Conservation (phyloP, 2,888 invertebrate genomes). For the Heliconius cydno region DNA sequence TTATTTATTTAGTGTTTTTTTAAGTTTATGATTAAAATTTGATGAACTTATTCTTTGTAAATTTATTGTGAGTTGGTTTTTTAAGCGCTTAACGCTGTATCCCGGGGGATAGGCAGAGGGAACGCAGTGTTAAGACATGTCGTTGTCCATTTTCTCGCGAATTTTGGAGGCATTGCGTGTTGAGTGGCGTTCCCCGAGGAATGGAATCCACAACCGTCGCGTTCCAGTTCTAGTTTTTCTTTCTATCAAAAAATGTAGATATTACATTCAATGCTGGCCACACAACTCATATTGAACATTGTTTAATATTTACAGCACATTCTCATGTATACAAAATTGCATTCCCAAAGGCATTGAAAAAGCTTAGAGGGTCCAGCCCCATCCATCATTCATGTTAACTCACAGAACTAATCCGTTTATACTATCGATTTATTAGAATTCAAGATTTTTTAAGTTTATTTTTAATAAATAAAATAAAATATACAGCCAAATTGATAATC, state of each 20-base stretch:
- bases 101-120: no score
- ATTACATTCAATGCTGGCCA: neutral
- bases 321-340: constrained; percentile 30
- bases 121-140: no score
- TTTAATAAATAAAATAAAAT: no score
- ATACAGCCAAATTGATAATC: no score
- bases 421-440: constrained; percentile 44
- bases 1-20: constrained; percentile 20
- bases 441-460: constrained; percentile 9
- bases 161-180: no score
- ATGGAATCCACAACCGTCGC: no score
- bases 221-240: no score
- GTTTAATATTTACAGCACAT: constrained; percentile 32
- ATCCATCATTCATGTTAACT: constrained; percentile 45
- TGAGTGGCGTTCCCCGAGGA: no score
- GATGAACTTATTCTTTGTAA: neutral
- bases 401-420: constrained; percentile 46
- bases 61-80: neutral
- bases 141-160: no score
- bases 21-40: neutral
- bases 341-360: constrained; percentile 36
- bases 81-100: no score
- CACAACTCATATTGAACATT: constrained; percentile 4
- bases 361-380: constrained; percentile 43
- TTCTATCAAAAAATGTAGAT: neutral